Percentiles rank a stretch among this genome's conserved stretches.
Evolutionary conservation across 2,113 vertebrate genomes (phyloP).

Genomic region (Isichthys henryi): DNA sequence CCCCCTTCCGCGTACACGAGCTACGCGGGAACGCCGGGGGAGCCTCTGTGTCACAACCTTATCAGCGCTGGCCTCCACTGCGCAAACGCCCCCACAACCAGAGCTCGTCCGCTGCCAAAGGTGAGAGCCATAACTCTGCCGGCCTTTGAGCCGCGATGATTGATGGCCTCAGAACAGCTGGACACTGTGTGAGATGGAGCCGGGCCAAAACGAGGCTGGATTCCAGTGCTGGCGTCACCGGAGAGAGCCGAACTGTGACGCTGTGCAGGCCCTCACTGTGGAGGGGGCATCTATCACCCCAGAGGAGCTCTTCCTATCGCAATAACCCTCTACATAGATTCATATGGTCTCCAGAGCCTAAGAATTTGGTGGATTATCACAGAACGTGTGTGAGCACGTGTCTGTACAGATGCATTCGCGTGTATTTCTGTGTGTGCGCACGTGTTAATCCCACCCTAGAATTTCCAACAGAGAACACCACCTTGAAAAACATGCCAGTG

Average conservation of each 20-base stretch:
- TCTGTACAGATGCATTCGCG: background rate
- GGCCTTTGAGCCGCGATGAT: conserved; percentile 36
- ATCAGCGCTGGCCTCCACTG: conserved; percentile 12
- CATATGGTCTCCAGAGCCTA: conserved; percentile 1
- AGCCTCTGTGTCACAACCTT: background rate
- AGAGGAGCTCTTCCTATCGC: background rate
- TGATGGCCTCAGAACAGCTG: conserved; percentile 26
- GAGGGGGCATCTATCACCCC: background rate
- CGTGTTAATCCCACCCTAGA: background rate
- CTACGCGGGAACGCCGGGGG: background rate
- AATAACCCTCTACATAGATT: background rate
- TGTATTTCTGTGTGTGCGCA: background rate
- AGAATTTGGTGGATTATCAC: background rate
- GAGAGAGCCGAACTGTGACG: conserved; percentile 24
- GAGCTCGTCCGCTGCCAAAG: conserved; percentile 28
- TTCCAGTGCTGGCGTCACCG: conserved; percentile 28
- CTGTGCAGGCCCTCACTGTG: conserved; percentile 10
- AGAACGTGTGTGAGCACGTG: background rate
- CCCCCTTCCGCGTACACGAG: background rate
- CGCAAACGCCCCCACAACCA: conserved; percentile 7
- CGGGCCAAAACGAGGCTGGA: conserved; percentile 30
- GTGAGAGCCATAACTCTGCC: conserved; percentile 28
- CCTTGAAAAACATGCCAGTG: background rate
- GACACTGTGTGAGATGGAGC: conserved; percentile 16
- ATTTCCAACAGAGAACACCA: background rate